Evolutionary conservation across 2,113 vertebrate genomes (phyloP).

Genomic region (Alligator mississippiensis): DNA sequence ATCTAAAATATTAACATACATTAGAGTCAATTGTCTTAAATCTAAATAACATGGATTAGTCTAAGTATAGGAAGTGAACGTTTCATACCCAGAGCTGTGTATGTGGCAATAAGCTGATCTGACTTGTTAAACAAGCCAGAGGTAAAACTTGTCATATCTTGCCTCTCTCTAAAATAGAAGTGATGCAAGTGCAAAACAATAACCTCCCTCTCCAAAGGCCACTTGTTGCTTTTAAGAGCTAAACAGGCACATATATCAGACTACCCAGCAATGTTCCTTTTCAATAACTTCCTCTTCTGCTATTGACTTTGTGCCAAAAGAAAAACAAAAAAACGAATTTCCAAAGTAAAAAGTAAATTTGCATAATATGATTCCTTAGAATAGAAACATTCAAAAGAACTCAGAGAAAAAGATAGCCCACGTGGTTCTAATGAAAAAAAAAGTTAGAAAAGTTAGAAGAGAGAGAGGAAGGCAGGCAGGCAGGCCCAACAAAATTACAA

Average conservation of each 20-base stretch:
- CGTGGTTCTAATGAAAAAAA: background rate
- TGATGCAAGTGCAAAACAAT: background rate
- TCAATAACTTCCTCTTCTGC: background rate
- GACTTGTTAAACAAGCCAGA: background rate
- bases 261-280: background rate
- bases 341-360: background rate
- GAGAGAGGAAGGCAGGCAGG: background rate
- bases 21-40: background rate
- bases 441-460: background rate
- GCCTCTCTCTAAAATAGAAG: background rate
- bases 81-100: background rate
- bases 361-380: background rate
- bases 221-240: background rate
- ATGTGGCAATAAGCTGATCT: background rate
- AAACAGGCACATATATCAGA: background rate
- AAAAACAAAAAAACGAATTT: background rate
- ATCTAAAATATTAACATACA: background rate
- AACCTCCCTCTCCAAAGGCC: background rate
- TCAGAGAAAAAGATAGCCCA: background rate
- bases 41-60: background rate
- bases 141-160: conserved; percentile 10
- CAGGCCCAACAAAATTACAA: background rate
- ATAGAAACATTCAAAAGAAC: background rate
- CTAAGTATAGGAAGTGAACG: background rate
- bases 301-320: conserved; percentile 29